Percentiles rank a stretch among this genome's conserved stretches.
These are phyloP conservation scores for Mycteria americana DNA, from an alignment of 2,797 vertebrate species.

Conservation along the genomic window DNA sequence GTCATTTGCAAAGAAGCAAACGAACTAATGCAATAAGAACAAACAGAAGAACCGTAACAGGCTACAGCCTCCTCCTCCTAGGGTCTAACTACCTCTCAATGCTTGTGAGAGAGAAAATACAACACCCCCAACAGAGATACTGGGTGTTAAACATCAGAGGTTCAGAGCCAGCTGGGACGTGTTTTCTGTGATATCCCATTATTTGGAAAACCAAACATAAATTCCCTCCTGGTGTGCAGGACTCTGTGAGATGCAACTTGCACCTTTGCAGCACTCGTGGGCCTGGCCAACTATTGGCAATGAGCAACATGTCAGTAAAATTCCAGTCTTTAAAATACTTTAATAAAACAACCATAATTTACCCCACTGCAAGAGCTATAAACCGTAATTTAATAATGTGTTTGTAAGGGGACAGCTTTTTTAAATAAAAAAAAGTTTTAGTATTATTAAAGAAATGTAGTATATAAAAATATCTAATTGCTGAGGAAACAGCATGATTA, in stretches of 20 bases:
- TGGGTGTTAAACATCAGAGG: background rate
- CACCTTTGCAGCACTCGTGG: background rate
- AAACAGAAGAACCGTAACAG: background rate
- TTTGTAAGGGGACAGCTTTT: constrained; percentile 10
- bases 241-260: background rate
- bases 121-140: background rate
- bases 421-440: background rate
- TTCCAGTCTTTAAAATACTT: constrained; percentile 16
- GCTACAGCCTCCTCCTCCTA: background rate
- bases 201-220: background rate
- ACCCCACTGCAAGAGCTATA: constrained; percentile 49
- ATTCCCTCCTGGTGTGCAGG: background rate
- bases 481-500: constrained; percentile 40
- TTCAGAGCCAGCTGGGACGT: background rate
- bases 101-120: background rate
- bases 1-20: background rate
- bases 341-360: constrained; percentile 45
- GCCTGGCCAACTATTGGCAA: background rate
- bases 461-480: constrained; percentile 52
- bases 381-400: constrained; percentile 59
- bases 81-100: background rate
- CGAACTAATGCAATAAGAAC: background rate
- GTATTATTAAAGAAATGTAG: constrained; percentile 53
- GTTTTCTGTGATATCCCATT: background rate
- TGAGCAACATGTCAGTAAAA: constrained; percentile 1